Percentiles rank a stretch among this genome's conserved stretches.
Conservation (phyloP, 1,140 invertebrate genomes). For the Babylonia areolata region DNA sequence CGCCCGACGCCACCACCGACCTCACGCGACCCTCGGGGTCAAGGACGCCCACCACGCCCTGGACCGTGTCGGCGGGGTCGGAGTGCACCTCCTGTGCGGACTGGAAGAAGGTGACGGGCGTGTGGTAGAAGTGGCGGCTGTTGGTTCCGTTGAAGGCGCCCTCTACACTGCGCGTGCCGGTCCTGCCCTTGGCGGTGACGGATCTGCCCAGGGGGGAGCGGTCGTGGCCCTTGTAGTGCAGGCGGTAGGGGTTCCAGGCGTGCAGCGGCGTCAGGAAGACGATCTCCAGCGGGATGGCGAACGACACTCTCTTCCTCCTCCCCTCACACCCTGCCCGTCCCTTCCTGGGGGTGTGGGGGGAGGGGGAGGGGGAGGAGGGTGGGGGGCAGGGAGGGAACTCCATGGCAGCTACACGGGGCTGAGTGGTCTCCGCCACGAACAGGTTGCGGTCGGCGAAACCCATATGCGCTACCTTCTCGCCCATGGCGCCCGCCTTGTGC, state of each 20-base stretch:
- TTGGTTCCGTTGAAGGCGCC: slow-evolving; percentile 57
- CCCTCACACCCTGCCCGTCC: neutral
- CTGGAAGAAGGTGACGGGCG: slow-evolving; percentile 54
- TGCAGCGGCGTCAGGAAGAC: slow-evolving; percentile 64
- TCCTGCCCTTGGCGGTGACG: slow-evolving; percentile 19
- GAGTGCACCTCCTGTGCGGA: slow-evolving; percentile 41
- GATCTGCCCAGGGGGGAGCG: slow-evolving; percentile 13
- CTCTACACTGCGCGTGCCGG: slow-evolving; percentile 19
- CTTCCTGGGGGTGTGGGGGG: neutral
- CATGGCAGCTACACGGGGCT: slow-evolving; percentile 52
- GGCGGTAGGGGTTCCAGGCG: slow-evolving; percentile 65
- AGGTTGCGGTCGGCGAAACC: slow-evolving; percentile 64
- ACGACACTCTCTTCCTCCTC: slow-evolving; percentile 49
- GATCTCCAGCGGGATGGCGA: slow-evolving; percentile 66
- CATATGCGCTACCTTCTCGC: slow-evolving; percentile 41
- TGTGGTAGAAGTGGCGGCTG: slow-evolving; percentile 50
- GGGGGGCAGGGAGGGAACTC: slow-evolving; percentile 24
- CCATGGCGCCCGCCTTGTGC: slow-evolving; percentile 52
- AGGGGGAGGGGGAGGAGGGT: slow-evolving; percentile 16
- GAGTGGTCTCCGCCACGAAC: slow-evolving; percentile 60
- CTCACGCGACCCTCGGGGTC: slow-evolving; percentile 48
- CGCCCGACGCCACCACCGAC: slow-evolving; percentile 44
- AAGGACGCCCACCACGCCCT: slow-evolving; percentile 49
- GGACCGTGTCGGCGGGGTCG: slow-evolving; percentile 53
- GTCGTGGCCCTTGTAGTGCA: slow-evolving; percentile 43